Base-by-base conservation (phyloP, 2,888 invertebrate species). In the Xanthorhoe designata region DNA sequence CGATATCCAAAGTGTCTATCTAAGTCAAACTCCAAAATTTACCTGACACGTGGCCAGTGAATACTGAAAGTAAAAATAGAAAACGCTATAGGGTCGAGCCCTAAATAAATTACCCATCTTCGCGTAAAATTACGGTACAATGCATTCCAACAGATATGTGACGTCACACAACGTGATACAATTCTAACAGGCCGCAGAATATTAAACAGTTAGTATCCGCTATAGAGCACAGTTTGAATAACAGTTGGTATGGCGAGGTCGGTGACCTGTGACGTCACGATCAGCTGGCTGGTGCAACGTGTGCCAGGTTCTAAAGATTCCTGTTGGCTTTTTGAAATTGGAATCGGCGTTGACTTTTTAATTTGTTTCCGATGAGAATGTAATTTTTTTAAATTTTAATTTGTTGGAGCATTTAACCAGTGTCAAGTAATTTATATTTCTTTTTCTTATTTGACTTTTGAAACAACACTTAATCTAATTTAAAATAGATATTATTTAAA, bases 281-380 rank as follows among this genome's bases (percentile, higher is more conserved):
- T 87, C 91, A 91, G 90, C 92, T 92, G 91, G 90, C 92, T 92
- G 91, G 81, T 82, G 86, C 85, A 83, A 76, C 81, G 78, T 78
- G 55, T 55, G 58, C 42, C 57, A 51, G 53, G 47, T 24, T 53
- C 52, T 54, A 56, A 18, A n/a, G 17, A 58, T 60, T 59, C 63
- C 63, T 56, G 66, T 83, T 87, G 74, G 87, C 85, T 42, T 24
- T 69, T 66, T 61, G 47, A 88, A 87, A 82, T 56, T 63, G 63
- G 54, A 66, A 64, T 61, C 45, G 19, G 17, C 17, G 18, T 53
- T 49, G 56, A 15, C 15, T 51, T 52, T 45, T 56, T 59, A 51
- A 32, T 42, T 38, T 13, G 13, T 42, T 42, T 13, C 35, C 24
- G 24, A 32, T 32, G 0, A 32, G 32, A 24, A 24, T 42, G 38